Conservation (phyloP, 2,797 vertebrate genomes). For the Ptychobarbus kaznakovi region DNA sequence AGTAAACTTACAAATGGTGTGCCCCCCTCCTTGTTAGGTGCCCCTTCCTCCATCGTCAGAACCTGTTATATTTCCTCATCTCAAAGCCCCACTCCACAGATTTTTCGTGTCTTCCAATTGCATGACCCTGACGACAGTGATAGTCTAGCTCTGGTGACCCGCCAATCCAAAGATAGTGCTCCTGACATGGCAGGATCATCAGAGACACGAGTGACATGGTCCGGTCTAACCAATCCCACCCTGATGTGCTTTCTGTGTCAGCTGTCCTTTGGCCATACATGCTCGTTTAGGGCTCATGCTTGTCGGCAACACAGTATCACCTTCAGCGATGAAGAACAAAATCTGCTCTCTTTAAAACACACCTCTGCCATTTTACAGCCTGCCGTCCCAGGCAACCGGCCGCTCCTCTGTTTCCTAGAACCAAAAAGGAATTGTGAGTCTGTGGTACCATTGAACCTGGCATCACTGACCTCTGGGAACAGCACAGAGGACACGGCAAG, state of each 20-base stretch:
- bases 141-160: constrained; percentile 88
- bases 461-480: constrained; percentile 84
- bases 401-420: constrained; percentile 91
- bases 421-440: constrained; percentile 87
- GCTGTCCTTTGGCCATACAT: constrained; percentile 85
- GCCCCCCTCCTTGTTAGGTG: constrained; percentile 35
- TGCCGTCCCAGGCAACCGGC: constrained; percentile 86
- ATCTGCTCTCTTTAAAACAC: constrained; percentile 87
- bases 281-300: constrained; percentile 85
- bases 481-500: constrained; percentile 87
- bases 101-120: constrained; percentile 90
- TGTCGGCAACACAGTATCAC: constrained; percentile 87
- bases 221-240: constrained; percentile 86
- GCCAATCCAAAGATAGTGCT: constrained; percentile 90
- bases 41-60: constrained; percentile 77
- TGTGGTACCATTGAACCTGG: constrained; percentile 83
- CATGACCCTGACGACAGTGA: constrained; percentile 88
- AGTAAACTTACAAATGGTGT: constrained; percentile 81
- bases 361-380: constrained; percentile 91
- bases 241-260: constrained; percentile 91
- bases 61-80: constrained; percentile 91
- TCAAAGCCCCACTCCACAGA: constrained; percentile 87
- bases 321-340: constrained; percentile 86
- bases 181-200: constrained; percentile 86
- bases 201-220: constrained; percentile 85